These are phyloP conservation scores for Isurus oxyrinchus DNA, from an alignment of 2,113 vertebrate species.

Conservation along the genomic window DNA sequence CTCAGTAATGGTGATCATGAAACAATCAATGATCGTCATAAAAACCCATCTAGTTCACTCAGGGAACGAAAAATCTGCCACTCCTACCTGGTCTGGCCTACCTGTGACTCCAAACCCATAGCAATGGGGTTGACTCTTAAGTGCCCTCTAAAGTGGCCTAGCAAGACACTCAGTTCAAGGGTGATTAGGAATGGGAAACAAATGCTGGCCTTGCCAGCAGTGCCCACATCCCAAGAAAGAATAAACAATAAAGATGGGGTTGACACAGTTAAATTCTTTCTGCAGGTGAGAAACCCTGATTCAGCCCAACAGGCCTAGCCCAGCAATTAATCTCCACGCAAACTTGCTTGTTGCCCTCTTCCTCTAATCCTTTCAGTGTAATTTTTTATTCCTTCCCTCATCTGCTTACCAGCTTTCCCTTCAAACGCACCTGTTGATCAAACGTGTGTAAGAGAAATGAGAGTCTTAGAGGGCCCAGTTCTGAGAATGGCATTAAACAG, in stretches of 20 bases:
- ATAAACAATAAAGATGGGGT: neutral
- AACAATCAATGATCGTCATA: too few relatives aligned
- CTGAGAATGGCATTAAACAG: neutral
- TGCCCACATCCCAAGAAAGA: too few relatives aligned
- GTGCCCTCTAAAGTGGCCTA: too few relatives aligned
- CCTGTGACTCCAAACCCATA: too few relatives aligned
- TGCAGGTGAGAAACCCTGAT: neutral
- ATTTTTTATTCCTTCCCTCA: neutral
- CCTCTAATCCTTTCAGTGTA: neutral
- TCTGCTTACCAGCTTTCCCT: neutral
- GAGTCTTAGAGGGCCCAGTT: neutral
- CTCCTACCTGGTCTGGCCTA: too few relatives aligned
- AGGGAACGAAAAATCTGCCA: too few relatives aligned
- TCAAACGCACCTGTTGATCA: neutral
- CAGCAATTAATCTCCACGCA: neutral
- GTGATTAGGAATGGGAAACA: too few relatives aligned
- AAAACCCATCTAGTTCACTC: too few relatives aligned
- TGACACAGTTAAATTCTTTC: neutral
- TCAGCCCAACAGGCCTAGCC: neutral
- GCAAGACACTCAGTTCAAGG: too few relatives aligned
- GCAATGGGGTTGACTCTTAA: too few relatives aligned
- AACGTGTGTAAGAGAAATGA: neutral
- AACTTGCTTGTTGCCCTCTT: neutral
- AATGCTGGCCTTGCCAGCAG: too few relatives aligned
- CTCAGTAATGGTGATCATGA: too few relatives aligned